Evolutionary conservation across 2,888 invertebrate species (phyloP).

Genomic region (Sminthurides aquaticus): DNA sequence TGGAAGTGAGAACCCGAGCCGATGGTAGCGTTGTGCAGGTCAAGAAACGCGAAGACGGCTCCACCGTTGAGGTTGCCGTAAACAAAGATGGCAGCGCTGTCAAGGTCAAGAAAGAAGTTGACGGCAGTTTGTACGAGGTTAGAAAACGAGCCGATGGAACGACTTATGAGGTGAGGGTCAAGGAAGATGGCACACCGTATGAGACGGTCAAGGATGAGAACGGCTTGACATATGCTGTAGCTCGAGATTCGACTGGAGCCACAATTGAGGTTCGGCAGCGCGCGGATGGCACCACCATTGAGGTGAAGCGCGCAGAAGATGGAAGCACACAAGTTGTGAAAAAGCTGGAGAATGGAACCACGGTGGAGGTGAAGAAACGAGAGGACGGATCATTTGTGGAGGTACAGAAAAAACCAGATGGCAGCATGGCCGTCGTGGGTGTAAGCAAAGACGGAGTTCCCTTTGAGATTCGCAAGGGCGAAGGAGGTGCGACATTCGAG

Average conservation of each 20-base stretch:
- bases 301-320: slow-evolving; percentile 4
- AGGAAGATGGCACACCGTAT: slow-evolving; percentile 11
- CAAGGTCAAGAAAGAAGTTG: slow-evolving; percentile 1
- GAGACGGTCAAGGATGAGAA: slow-evolving; percentile 13
- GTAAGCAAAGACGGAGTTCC: slow-evolving; percentile 9
- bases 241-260: background rate
- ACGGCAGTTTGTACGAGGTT: slow-evolving; percentile 13
- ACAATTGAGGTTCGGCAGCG: slow-evolving; percentile 5
- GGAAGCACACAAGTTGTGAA: slow-evolving; percentile 7
- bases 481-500: slow-evolving; percentile 1
- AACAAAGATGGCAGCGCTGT: slow-evolving; percentile 7
- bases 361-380: slow-evolving; percentile 6
- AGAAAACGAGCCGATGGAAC: slow-evolving; percentile 14
- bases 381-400: slow-evolving; percentile 9
- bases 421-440: background rate
- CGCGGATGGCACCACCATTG: slow-evolving; percentile 6
- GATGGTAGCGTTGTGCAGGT: background rate
- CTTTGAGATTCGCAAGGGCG: slow-evolving; percentile 6
- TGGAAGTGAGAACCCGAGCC: background rate
- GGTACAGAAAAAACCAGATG: slow-evolving; percentile 8
- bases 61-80: slow-evolving; percentile 1
- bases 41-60: background rate
- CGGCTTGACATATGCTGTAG: slow-evolving; percentile 11
- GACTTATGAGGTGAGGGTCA: slow-evolving; percentile 3
- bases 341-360: slow-evolving; percentile 10